Conservation (phyloP, 2,888 invertebrate genomes). For the Drosophila falleni region DNA sequence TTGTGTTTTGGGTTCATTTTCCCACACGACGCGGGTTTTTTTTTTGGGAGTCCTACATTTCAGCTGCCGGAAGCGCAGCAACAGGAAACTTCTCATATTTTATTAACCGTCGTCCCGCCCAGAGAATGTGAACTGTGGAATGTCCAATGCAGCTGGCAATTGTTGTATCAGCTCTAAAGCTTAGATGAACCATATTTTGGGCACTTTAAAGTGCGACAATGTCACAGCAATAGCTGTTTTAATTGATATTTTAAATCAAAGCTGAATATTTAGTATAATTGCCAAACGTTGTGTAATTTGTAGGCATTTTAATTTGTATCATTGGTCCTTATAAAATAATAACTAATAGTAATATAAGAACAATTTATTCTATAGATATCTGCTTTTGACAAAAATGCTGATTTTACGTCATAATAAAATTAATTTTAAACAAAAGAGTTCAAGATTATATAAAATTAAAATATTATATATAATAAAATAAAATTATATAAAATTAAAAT, state of each 20-base stretch:
- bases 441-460: too few species aligned
- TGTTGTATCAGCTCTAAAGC: neutral
- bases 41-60: conserved; percentile 13
- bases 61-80: conserved; percentile 47
- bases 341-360: too few species aligned
- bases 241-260: neutral
- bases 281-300: too few species aligned
- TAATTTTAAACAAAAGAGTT: too few species aligned
- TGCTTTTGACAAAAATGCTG: too few species aligned
- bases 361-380: too few species aligned
- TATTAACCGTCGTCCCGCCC: conserved; percentile 40
- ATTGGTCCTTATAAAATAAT: too few species aligned
- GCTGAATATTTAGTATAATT: too few species aligned
- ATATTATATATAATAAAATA: too few species aligned
- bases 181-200: conserved; percentile 6
- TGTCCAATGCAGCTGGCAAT: conserved; percentile 22
- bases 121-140: conserved; percentile 11
- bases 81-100: conserved; percentile 55
- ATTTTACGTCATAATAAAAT: too few species aligned
- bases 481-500: too few species aligned
- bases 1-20: conserved; percentile 46
- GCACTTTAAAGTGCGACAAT: conserved; percentile 9
- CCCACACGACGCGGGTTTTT: conserved; percentile 36
- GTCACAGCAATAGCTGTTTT: neutral
- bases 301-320: too few species aligned